Evolutionary conservation across 2,888 invertebrate species (phyloP).

Genomic region (Tyria jacobaeae): DNA sequence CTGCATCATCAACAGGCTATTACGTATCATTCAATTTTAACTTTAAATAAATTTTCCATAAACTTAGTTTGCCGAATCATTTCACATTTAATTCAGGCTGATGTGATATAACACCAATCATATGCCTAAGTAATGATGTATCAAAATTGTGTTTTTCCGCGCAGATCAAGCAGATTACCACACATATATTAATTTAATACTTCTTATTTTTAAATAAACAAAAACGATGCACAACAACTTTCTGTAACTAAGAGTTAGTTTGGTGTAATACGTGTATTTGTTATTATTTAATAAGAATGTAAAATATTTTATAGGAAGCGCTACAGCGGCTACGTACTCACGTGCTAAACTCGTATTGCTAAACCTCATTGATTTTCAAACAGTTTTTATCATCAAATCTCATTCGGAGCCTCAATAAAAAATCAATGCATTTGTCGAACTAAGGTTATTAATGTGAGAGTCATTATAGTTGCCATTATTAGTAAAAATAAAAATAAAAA

Average conservation of each 20-base stretch:
- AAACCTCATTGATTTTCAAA: constrained; percentile 80
- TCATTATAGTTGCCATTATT: not conserved
- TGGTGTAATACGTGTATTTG: not conserved
- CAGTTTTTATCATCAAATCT: constrained; percentile 68
- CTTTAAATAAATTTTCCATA: too few relatives aligned
- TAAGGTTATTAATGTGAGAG: constrained; percentile 32
- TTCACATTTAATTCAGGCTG: too few relatives aligned
- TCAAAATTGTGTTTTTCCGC: too few relatives aligned
- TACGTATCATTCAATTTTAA: not conserved
- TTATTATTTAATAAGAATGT: not conserved
- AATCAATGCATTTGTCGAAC: constrained; percentile 42
- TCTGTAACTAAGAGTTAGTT: not conserved
- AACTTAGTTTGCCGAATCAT: too few relatives aligned
- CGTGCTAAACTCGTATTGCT: constrained; percentile 60
- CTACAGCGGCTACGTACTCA: constrained; percentile 56
- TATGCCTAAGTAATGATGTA: too few relatives aligned
- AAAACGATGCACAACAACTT: not conserved
- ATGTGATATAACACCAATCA: too few relatives aligned
- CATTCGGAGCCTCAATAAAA: constrained; percentile 56
- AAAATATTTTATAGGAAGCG: constrained; percentile 48
- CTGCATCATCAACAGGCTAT: too few relatives aligned
- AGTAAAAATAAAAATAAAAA: not conserved
- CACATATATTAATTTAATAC: not conserved
- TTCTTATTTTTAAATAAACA: not conserved
- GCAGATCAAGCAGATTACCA: not conserved